Evolutionary conservation across 2,113 vertebrate species (phyloP).

Genomic region (Sorex araneus): DNA sequence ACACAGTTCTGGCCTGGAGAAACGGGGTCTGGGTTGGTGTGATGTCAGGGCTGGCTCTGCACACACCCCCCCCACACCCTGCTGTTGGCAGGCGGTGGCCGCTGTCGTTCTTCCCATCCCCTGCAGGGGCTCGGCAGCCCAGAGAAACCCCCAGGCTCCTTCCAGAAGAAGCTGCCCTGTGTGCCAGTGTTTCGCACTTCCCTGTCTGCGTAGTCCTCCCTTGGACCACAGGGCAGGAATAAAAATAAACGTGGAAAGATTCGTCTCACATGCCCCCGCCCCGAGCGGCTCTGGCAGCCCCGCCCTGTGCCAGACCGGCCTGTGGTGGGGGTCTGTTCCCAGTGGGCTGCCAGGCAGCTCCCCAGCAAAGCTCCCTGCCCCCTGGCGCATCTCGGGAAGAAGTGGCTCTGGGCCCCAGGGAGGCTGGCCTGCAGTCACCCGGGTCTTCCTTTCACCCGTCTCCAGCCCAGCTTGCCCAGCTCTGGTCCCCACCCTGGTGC

Average conservation of each 20-base stretch:
- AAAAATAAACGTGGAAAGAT: constrained; percentile 14
- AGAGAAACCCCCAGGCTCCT: neutral
- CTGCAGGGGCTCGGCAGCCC: neutral
- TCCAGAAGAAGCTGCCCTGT: neutral
- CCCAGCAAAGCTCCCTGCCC: neutral
- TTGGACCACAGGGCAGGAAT: constrained; percentile 4
- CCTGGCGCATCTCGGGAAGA: neutral
- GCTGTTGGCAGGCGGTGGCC: neutral
- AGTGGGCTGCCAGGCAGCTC: too few relatives aligned
- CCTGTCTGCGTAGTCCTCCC: neutral
- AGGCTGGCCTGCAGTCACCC: neutral
- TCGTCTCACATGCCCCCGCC: neutral
- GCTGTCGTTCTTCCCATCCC: neutral
- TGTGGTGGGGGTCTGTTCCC: neutral
- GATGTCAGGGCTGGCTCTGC: neutral
- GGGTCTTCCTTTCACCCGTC: constrained; percentile 11
- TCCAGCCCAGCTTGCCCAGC: constrained; percentile 13
- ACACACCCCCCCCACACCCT: too few relatives aligned
- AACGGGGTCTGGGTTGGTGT: neutral
- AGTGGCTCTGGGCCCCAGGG: neutral
- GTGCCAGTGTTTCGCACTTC: neutral
- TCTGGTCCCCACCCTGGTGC: neutral
- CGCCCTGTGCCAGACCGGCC: neutral
- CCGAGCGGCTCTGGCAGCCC: neutral
- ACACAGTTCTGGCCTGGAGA: neutral